Percentiles rank a stretch among this genome's conserved stretches.
phyloP scores from a whole-genome alignment of 2,113 vertebrate genomes.

The Gasterosteus aculeatus region DNA sequence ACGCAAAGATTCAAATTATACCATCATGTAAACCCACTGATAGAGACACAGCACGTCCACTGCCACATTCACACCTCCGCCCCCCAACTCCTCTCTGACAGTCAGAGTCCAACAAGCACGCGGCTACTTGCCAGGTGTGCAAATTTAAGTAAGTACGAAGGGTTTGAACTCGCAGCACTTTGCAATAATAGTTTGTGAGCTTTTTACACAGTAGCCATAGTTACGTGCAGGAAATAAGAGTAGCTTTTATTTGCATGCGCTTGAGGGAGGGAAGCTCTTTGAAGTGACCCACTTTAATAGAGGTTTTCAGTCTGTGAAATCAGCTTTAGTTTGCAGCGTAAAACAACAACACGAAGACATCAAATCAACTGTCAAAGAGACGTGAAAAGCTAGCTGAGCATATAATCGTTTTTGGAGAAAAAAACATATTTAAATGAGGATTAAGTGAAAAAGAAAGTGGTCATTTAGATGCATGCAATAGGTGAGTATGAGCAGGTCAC shows the following conservation, averaged over 20 bases:
- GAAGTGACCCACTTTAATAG: background rate
- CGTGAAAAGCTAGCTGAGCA: background rate
- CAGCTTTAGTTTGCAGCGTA: background rate
- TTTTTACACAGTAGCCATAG: background rate
- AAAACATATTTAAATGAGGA: background rate
- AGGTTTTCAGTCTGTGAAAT: background rate
- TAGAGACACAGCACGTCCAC: background rate
- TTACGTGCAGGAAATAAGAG: background rate
- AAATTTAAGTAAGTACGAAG: background rate
- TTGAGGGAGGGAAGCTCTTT: background rate
- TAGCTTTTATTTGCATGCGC: background rate
- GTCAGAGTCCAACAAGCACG: background rate
- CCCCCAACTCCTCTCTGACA: background rate
- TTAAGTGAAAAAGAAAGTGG: background rate
- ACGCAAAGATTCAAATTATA: no score
- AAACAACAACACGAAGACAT: background rate
- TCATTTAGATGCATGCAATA: background rate
- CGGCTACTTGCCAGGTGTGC: background rate
- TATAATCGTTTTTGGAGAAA: slow-evolving; percentile 1
- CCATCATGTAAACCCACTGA: no score
- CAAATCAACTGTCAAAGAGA: background rate
- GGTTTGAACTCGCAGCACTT: background rate
- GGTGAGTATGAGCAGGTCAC: background rate
- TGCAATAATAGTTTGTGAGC: background rate
- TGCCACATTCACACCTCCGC: background rate